Conservation (phyloP, 30 jellyfish, hydroid and myxozoan species). For the Mastigias papua region DNA sequence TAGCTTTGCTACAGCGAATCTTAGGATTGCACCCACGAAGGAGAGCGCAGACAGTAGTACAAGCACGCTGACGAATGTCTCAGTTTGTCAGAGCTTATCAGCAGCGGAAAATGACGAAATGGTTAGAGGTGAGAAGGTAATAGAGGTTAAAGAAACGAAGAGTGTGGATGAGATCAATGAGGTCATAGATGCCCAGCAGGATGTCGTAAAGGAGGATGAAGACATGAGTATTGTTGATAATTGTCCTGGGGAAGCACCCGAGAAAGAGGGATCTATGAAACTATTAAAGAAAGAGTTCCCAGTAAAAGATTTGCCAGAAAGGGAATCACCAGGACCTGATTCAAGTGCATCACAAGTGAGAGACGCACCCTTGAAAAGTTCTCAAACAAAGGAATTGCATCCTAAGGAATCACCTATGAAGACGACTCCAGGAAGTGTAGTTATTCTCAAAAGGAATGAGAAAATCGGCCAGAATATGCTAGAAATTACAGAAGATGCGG, state of each 20-base stretch:
- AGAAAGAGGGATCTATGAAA: not conserved
- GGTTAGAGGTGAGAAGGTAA: conserved; percentile 1
- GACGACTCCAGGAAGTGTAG: conserved; percentile 15
- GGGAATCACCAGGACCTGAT: not conserved
- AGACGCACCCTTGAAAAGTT: not conserved
- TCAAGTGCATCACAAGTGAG: not conserved
- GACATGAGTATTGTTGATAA: not conserved
- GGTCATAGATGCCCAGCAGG: not conserved
- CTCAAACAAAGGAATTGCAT: not conserved
- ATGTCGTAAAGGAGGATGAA: not conserved
- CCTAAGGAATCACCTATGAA: not conserved
- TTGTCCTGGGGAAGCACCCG: not conserved
- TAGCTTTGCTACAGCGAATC: conserved; percentile 68
- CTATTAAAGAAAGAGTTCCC: not conserved
- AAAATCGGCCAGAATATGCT: not conserved
- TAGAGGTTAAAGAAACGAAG: not conserved
- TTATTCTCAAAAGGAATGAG: conserved; percentile 41
- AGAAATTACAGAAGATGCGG: conserved; percentile 16
- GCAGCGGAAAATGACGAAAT: conserved; percentile 21
- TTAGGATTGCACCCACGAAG: not conserved
- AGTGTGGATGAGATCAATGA: not conserved
- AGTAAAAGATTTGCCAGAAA: not conserved
- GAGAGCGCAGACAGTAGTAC: conserved; percentile 6
- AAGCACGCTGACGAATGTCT: conserved; percentile 49
- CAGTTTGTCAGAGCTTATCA: conserved; percentile 1